These are phyloP conservation scores for Rattus norvegicus DNA, from an alignment of 2,113 vertebrate species.

Conservation along the genomic window DNA sequence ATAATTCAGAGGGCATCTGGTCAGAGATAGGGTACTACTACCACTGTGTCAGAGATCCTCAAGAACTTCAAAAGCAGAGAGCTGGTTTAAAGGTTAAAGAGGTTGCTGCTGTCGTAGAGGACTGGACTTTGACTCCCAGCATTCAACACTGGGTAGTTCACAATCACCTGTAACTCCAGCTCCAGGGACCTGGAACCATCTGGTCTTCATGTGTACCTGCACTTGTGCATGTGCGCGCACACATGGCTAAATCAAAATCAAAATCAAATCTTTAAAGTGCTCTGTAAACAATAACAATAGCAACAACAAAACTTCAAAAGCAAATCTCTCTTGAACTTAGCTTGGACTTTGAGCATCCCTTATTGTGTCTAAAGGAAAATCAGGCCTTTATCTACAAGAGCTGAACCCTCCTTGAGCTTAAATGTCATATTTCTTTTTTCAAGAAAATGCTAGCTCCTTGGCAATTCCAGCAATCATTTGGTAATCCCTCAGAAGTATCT, in stretches of 20 bases:
- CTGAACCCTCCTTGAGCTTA: conserved; percentile 2
- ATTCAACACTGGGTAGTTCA: background rate
- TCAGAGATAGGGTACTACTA: background rate
- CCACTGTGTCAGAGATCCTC: background rate
- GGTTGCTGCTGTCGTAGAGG: background rate
- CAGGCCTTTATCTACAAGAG: background rate
- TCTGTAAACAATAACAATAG: background rate
- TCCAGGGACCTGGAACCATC: background rate
- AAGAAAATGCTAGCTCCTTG: background rate
- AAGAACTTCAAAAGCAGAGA: background rate
- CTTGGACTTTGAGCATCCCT: background rate
- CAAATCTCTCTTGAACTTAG: background rate
- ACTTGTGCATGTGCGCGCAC: background rate
- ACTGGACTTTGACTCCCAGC: background rate
- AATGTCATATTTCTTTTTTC: background rate
- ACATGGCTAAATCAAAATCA: background rate
- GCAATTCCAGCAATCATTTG: background rate
- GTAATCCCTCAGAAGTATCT: conserved; percentile 24
- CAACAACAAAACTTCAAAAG: background rate
- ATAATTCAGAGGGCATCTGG: background rate
- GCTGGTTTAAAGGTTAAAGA: background rate
- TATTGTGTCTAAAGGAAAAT: background rate
- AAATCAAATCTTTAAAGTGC: background rate
- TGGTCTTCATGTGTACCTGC: background rate
- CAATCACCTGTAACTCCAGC: background rate